Evolutionary conservation across 2,113 vertebrate genomes (phyloP).

Genomic region (Tichodroma muraria): DNA sequence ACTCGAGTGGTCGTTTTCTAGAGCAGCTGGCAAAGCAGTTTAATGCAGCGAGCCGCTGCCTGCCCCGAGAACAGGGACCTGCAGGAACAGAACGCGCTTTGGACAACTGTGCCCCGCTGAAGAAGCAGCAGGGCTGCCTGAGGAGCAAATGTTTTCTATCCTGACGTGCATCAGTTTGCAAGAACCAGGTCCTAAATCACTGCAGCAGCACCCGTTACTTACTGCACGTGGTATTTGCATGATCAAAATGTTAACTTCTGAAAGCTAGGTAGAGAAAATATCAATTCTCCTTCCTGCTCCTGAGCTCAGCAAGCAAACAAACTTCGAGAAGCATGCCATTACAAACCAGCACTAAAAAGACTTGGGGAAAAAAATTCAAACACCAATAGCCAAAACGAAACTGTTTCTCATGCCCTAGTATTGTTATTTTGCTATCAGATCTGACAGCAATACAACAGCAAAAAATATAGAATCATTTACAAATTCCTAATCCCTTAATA

Average conservation of each 20-base stretch:
- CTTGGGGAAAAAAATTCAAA: not conserved
- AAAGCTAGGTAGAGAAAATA: not conserved
- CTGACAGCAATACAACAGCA: not conserved
- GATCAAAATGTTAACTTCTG: not conserved
- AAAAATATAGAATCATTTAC: conserved; percentile 30
- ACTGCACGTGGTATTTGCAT: not conserved
- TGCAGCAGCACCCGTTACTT: not conserved
- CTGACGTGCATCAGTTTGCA: not conserved
- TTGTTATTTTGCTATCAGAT: conserved; percentile 20
- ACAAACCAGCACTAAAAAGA: not conserved
- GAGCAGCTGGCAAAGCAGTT: conserved; percentile 27
- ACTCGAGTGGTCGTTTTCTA: not conserved
- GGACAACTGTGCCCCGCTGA: fast-evolving
- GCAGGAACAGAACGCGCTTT: not conserved
- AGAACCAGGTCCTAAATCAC: not conserved
- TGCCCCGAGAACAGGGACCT: not conserved
- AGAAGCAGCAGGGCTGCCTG: not conserved
- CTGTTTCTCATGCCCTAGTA: not conserved
- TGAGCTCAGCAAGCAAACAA: not conserved
- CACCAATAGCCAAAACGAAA: not conserved
- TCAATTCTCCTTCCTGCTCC: not conserved
- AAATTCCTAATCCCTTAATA: conserved; percentile 47
- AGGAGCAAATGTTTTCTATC: not conserved
- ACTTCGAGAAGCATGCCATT: not conserved
- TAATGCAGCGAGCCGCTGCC: not conserved